phyloP scores from a whole-genome alignment of 2,113 vertebrate genomes.

The Chlorodrepanis virens region DNA sequence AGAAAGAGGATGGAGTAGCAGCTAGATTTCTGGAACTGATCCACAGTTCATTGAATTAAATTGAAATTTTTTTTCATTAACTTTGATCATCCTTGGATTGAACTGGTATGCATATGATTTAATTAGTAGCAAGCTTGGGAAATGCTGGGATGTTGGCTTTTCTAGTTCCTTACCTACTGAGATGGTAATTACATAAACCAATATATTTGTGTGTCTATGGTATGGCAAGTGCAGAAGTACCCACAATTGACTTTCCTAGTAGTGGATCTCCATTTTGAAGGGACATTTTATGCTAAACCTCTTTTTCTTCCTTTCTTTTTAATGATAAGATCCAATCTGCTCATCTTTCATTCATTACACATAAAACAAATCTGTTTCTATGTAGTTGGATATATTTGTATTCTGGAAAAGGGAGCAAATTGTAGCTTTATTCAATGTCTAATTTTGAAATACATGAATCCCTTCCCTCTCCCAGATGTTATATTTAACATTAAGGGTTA shows the following conservation, averaged over 20 bases:
- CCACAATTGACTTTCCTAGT: neutral
- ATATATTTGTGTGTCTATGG: neutral
- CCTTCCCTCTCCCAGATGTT: neutral
- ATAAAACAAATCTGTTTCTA: neutral
- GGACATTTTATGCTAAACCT: neutral
- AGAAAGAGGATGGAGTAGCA: neutral
- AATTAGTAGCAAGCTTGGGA: neutral
- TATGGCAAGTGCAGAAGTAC: neutral
- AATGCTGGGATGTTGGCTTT: neutral
- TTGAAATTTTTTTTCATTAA: neutral
- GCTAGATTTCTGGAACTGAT: slow-evolving; percentile 9
- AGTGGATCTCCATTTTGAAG: neutral
- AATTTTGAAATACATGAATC: neutral
- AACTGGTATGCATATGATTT: neutral
- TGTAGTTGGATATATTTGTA: neutral
- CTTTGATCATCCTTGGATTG: slow-evolving; percentile 18
- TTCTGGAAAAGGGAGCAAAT: neutral
- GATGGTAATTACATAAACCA: neutral
- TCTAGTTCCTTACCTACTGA: neutral
- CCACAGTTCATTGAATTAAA: slow-evolving; percentile 2
- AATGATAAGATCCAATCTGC: neutral
- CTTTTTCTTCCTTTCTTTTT: neutral
- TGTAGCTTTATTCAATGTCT: neutral
- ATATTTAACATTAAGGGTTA: neutral
- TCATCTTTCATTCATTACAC: neutral